Evolutionary conservation across 2,888 invertebrate genomes (phyloP), one percentile per base, ranked within the genome.

Genomic region (Allophyes oxyacanthae): DNA sequence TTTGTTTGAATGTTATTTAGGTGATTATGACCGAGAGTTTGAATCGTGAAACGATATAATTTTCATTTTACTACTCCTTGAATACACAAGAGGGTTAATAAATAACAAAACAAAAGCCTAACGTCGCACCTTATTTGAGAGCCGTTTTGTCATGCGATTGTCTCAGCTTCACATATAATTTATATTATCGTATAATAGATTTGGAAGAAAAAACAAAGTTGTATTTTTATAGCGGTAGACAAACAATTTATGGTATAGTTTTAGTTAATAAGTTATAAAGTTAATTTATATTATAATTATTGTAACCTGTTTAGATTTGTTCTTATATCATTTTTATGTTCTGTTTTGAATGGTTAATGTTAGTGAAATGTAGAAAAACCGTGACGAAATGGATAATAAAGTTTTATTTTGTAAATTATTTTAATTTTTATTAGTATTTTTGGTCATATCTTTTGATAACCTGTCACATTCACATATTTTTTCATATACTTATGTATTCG

Each of bases 41-140:
- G 57, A 51, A 36, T 44, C 11, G 59, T 66, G 61, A 78, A 79
- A 81, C 80, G 87, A 87, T 87, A 92, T 91, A 90, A 92, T 91
- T 91, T 87, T 89, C 83, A 86, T 90, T 92, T 92, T 90, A 93
- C 85, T 88, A 87, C 90, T 86, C 81, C 83, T 84, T 85, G 90
- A 88, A 88, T 86, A 86, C 86, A 89, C 87, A 84, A 81, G 81
- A 84, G 81, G 78, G 74, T 77, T 78, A 86, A 93, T 92, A 94
- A 92, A 93, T 92, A 87, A 88, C 76, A 49, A 65, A 83, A 92
- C 91, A 91, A 92, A 89, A 87, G 76, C 81, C 79, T 71, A 84
- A 84, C 82, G 93, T 94, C 92, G 83, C 90, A 88, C 88, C 91
- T 88, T 90, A 86, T 94, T 90, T 86, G 85, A 87, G 77, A 77